These are phyloP conservation scores for Lasioglossum marginatum DNA, from an alignment of 2,888 invertebrate species.

Conservation along the genomic window DNA sequence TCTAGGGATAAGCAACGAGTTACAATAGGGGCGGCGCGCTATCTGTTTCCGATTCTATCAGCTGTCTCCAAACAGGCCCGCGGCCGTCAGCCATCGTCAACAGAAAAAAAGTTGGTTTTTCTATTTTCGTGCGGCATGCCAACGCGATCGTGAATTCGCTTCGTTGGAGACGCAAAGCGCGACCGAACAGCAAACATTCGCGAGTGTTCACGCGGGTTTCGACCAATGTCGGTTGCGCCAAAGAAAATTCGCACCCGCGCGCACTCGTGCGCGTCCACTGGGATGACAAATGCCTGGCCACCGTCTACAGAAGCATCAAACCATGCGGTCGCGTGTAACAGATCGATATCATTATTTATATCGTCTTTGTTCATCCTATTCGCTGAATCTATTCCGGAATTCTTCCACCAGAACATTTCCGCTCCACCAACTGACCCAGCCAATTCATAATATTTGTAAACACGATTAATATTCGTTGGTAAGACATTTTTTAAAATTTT, in stretches of 20 bases:
- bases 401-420: not conserved
- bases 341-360: not conserved
- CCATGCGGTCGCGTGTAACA: not conserved
- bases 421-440: not conserved
- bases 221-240: not conserved
- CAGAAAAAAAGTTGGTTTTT: not conserved
- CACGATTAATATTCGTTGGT: no score
- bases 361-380: not conserved
- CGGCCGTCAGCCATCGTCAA: not conserved
- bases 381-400: not conserved
- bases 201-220: slow-evolving; percentile 1
- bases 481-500: no score
- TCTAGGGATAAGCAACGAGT: not conserved
- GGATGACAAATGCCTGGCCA: not conserved
- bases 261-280: not conserved
- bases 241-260: not conserved
- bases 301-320: not conserved
- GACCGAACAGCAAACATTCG: not conserved
- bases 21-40: not conserved
- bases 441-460: not conserved
- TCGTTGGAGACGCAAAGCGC: slow-evolving; percentile 5
- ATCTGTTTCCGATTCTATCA: not conserved
- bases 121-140: not conserved
- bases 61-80: not conserved
- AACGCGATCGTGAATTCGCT: slow-evolving; percentile 1